A percentile compares a stretch with the other conserved stretches of the same genome.
phyloP scores from a whole-genome alignment of 2,113 vertebrate species.

The Megaleporinus macrocephalus region DNA sequence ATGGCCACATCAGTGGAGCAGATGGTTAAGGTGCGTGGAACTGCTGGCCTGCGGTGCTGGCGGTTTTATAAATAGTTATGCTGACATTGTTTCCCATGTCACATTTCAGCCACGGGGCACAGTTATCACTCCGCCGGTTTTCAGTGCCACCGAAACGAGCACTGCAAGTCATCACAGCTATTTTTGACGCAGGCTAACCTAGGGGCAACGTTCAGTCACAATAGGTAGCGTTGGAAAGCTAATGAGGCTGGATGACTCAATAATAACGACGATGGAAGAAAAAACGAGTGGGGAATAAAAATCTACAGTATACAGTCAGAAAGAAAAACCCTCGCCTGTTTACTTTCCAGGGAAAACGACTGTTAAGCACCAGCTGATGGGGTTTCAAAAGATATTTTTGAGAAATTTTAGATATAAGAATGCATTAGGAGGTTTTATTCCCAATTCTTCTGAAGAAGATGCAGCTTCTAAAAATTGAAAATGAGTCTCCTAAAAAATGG shows the following conservation, averaged over 20 bases:
- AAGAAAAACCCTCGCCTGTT: too few relatives aligned
- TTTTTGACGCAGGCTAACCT: background rate
- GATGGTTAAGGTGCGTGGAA: background rate
- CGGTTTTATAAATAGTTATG: background rate
- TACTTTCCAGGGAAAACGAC: too few relatives aligned
- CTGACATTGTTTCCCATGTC: slow-evolving; percentile 13
- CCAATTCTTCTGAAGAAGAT: too few relatives aligned
- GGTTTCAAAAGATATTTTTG: too few relatives aligned
- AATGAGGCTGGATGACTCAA: slow-evolving; percentile 9
- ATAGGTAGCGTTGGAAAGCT: background rate
- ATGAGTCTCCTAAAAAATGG: too few relatives aligned
- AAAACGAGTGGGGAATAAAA: background rate
- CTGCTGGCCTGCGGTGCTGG: background rate
- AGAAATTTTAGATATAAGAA: too few relatives aligned
- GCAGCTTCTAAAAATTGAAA: too few relatives aligned
- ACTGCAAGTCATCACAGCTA: background rate
- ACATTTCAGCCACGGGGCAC: slow-evolving; percentile 1
- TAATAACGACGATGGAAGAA: background rate
- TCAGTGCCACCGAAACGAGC: background rate
- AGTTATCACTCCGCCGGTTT: background rate
- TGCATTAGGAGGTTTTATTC: too few relatives aligned
- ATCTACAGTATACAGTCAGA: background rate
- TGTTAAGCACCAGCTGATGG: too few relatives aligned
- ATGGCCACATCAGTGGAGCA: background rate
- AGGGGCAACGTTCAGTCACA: background rate